Conservation (phyloP, 1,140 invertebrate species). For the Pygmarrhopalites habei region DNA sequence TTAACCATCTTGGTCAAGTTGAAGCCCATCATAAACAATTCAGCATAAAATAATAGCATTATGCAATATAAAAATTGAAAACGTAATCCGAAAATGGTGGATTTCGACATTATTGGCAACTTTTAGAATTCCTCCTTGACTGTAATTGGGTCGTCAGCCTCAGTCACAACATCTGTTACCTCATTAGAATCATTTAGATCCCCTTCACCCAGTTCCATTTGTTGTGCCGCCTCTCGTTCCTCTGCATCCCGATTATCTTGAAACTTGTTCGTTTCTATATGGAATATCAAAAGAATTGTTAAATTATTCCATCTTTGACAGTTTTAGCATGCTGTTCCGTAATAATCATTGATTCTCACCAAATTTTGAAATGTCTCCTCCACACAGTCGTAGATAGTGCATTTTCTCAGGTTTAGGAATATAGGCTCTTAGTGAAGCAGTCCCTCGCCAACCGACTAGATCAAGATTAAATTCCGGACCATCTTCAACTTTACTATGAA, state of each 20-base stretch:
- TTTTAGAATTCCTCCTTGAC: too few species aligned
- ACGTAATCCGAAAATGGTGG: background rate
- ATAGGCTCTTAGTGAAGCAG: slow-evolving; percentile 74
- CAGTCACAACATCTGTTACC: too few species aligned
- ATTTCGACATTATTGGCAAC: too few species aligned
- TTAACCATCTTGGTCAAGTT: too few species aligned
- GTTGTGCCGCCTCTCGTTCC: background rate
- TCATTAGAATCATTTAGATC: too few species aligned
- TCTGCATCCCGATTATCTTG: background rate
- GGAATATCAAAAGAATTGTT: background rate
- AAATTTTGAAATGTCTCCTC: slow-evolving; percentile 71
- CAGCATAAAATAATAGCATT: too few species aligned
- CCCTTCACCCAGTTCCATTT: background rate
- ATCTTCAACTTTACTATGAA: slow-evolving; percentile 45
- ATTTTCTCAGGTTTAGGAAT: slow-evolving; percentile 71
- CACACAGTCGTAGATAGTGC: slow-evolving; percentile 75
- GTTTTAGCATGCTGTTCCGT: background rate
- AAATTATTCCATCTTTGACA: background rate
- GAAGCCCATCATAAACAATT: too few species aligned
- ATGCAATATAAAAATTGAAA: background rate
- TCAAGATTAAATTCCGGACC: slow-evolving; percentile 53
- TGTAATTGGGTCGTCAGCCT: too few species aligned
- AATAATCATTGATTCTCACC: slow-evolving; percentile 46
- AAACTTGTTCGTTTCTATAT: slow-evolving; percentile 5
- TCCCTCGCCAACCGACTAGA: slow-evolving; percentile 86